Percentiles rank a stretch among this genome's conserved stretches.
These are phyloP conservation scores for Arenicola marina DNA, from an alignment of 2,888 invertebrate genomes.

Conservation along the genomic window DNA sequence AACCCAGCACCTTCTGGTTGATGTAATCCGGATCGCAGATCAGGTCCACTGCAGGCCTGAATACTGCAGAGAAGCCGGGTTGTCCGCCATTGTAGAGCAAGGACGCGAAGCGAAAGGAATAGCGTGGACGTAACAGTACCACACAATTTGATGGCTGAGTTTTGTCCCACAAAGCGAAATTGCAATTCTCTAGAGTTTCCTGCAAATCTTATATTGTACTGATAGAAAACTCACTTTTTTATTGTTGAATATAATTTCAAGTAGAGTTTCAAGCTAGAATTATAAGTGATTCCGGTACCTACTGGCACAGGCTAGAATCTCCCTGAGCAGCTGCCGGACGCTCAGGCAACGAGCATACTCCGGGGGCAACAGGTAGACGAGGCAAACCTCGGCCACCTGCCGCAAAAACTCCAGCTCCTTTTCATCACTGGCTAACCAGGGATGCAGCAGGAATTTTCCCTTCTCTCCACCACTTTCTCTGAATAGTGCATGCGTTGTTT, in stretches of 20 bases:
- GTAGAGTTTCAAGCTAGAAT: background rate
- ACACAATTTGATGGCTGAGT: too few species aligned
- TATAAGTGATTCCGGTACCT: constrained; percentile 41
- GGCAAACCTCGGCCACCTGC: constrained; percentile 79
- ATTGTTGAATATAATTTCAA: too few species aligned
- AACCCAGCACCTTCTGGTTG: constrained; percentile 82
- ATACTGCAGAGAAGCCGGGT: constrained; percentile 64
- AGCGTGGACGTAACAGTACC: too few species aligned
- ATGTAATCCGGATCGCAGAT: constrained; percentile 90
- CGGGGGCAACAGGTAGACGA: constrained; percentile 80
- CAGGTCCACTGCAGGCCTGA: constrained; percentile 81
- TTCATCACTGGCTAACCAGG: constrained; percentile 75
- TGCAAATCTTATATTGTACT: too few species aligned
- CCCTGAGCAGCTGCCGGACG: constrained; percentile 78
- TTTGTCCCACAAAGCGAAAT: too few species aligned
- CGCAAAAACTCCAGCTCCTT: constrained; percentile 80
- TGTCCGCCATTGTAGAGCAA: too few species aligned
- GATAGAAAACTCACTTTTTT: too few species aligned
- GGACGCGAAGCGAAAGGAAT: too few species aligned
- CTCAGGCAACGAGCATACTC: constrained; percentile 77
- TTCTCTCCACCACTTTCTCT: too few species aligned
- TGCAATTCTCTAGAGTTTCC: too few species aligned
- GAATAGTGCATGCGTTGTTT: too few species aligned
- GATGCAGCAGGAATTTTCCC: constrained; percentile 46
- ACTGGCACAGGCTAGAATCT: constrained; percentile 85